phyloP scores from a whole-genome alignment of 2,888 invertebrate species.

The Oscheius sp. region DNA sequence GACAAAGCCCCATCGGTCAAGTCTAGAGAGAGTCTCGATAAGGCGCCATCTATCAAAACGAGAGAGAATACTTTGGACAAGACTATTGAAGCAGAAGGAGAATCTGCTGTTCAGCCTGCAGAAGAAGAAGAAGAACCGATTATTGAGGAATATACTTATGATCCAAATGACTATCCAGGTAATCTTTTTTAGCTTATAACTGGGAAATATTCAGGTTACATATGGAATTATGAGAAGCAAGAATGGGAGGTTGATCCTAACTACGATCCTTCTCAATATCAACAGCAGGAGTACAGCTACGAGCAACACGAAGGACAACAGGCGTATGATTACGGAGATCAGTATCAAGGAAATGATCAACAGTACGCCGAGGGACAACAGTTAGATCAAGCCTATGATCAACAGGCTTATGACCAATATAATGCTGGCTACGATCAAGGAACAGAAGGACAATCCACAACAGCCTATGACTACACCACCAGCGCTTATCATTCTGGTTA shows the following conservation, averaged over 20 bases:
- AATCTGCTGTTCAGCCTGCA: not conserved
- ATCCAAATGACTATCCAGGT: slow-evolving; percentile 27
- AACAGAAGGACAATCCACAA: slow-evolving; percentile 32
- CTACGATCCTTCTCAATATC: slow-evolving; percentile 45
- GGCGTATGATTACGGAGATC: not conserved
- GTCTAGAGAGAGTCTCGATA: slow-evolving; percentile 5
- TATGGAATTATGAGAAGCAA: slow-evolving; percentile 56
- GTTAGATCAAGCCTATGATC: not conserved
- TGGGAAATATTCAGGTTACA: slow-evolving; percentile 41
- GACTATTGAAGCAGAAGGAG: not conserved
- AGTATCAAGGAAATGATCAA: slow-evolving; percentile 28
- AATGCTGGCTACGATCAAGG: slow-evolving; percentile 25
- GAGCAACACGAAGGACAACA: not conserved
- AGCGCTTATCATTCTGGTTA: slow-evolving; percentile 37
- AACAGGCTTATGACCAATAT: slow-evolving; percentile 32
- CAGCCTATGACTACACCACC: slow-evolving; percentile 30
- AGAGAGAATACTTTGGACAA: slow-evolving; percentile 2
- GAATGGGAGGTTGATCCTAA: slow-evolving; percentile 54
- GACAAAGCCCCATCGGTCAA: slow-evolving; percentile 7
- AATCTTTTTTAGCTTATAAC: not conserved
- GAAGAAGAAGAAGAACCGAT: not conserved
- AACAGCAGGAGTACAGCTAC: slow-evolving; percentile 26
- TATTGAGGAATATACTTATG: slow-evolving; percentile 16
- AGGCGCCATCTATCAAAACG: slow-evolving; percentile 1
- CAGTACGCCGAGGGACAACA: slow-evolving; percentile 7